These are phyloP conservation scores for Melinaea menophilus DNA, from an alignment of 2,888 invertebrate species.

Conservation along the genomic window DNA sequence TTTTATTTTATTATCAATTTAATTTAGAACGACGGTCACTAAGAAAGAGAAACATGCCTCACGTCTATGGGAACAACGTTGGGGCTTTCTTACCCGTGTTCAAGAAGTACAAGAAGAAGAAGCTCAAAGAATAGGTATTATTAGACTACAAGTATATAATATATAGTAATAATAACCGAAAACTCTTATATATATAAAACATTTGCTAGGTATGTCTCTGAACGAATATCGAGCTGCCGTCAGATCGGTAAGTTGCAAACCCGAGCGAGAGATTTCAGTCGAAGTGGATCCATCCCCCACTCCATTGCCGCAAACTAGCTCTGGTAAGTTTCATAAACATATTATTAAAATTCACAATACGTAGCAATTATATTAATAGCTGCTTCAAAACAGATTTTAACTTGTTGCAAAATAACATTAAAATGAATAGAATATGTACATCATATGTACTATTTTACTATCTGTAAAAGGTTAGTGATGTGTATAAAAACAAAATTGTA, in stretches of 20 bases:
- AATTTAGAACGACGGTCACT: constrained; percentile 50
- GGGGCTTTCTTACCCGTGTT: constrained; percentile 60
- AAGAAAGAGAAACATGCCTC: constrained; percentile 60
- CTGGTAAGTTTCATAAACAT: constrained; percentile 43
- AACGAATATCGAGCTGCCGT: constrained; percentile 62
- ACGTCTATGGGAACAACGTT: constrained; percentile 58
- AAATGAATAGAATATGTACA: no score
- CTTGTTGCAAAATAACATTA: no score
- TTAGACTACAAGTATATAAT: not conserved
- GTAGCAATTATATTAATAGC: not conserved
- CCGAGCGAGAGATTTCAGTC: constrained; percentile 54
- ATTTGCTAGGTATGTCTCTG: constrained; percentile 51
- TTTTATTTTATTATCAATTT: constrained; percentile 2
- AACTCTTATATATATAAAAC: no score
- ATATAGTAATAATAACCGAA: not conserved
- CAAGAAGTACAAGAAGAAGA: constrained; percentile 64
- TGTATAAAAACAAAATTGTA: no score
- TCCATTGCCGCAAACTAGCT: constrained; percentile 59
- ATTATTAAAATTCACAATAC: not conserved
- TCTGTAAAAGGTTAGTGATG: no score
- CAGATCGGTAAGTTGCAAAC: constrained; percentile 55
- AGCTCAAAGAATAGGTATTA: constrained; percentile 57
- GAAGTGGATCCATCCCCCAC: constrained; percentile 58
- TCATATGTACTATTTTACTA: no score
- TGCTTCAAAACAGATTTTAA: no score